Evolutionary conservation across 2,888 invertebrate genomes (phyloP).

Genomic region (Yponomeuta evonymella): DNA sequence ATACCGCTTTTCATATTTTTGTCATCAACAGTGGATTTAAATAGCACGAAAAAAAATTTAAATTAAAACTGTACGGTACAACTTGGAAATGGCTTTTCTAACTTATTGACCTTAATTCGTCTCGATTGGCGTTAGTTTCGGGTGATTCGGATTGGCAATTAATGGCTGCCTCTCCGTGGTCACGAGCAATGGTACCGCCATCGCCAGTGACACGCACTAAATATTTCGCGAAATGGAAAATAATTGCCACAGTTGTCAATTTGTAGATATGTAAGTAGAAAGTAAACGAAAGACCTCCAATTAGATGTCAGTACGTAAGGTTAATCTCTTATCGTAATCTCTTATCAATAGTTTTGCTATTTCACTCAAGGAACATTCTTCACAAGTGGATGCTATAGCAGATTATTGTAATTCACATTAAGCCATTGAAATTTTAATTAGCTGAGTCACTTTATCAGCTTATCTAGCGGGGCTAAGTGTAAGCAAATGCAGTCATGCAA

Average conservation of each 20-base stretch:
- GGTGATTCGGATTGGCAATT: background rate
- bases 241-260: too few relatives aligned
- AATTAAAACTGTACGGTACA: constrained; percentile 23
- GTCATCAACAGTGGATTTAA: background rate
- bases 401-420: background rate
- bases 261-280: too few relatives aligned
- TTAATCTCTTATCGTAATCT: too few relatives aligned
- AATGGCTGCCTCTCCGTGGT: background rate
- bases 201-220: background rate
- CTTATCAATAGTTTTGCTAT: too few relatives aligned
- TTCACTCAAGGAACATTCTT: background rate
- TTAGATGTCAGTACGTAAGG: too few relatives aligned
- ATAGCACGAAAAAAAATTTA: constrained; percentile 10
- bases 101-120: constrained; percentile 32
- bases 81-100: constrained; percentile 18
- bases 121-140: constrained; percentile 21
- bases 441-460: background rate
- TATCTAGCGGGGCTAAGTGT: background rate
- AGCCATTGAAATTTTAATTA: background rate
- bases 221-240: too few relatives aligned
- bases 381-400: background rate
- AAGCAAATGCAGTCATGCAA: constrained; percentile 1
- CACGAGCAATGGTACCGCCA: background rate
- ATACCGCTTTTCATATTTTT: background rate
- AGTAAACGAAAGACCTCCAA: too few relatives aligned